Percentiles rank a stretch among this genome's conserved stretches.
These are phyloP conservation scores for Drosophila yooni DNA, from an alignment of 2,888 invertebrate genomes.

Conservation along the genomic window DNA sequence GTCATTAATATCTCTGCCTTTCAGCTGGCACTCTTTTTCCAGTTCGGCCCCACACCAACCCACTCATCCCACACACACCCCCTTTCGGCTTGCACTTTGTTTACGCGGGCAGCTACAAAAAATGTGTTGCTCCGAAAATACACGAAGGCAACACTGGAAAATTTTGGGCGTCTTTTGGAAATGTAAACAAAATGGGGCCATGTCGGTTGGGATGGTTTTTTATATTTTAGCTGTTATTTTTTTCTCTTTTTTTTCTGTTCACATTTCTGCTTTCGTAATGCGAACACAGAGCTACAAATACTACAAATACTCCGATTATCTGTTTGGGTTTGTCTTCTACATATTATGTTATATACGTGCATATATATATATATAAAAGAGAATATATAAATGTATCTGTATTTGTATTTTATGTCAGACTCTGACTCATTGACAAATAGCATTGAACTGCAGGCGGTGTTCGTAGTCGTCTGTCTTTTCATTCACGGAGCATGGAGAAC, in stretches of 20 bases:
- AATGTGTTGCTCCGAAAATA: conserved; percentile 53
- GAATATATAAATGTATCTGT: not conserved
- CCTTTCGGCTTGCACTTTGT: conserved; percentile 44
- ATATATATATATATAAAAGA: not conserved
- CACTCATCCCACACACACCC: conserved; percentile 1
- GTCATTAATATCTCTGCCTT: conserved; percentile 58
- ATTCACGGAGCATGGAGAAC: conserved; percentile 57
- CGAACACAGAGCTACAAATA: conserved; percentile 14
- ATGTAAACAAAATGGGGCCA: conserved; percentile 69
- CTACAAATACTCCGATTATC: conserved; percentile 23
- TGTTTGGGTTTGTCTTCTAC: conserved; percentile 24
- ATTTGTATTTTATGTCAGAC: conserved; percentile 5
- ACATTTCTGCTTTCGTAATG: conserved; percentile 42
- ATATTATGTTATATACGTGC: not conserved
- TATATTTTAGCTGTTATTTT: conserved; percentile 23
- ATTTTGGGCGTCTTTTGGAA: conserved; percentile 63
- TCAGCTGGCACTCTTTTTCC: conserved; percentile 20
- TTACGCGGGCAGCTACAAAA: conserved; percentile 54
- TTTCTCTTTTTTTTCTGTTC: conserved; percentile 14
- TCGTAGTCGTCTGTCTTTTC: conserved; percentile 50
- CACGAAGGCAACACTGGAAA: conserved; percentile 53
- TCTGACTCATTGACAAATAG: conserved; percentile 77
- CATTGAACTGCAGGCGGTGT: conserved; percentile 73
- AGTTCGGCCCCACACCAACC: not conserved
- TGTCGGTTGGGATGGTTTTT: conserved; percentile 33